Percentiles rank a stretch among this genome's conserved stretches.
Conservation (phyloP, 2,888 invertebrate species). For the Drosophila yooni region DNA sequence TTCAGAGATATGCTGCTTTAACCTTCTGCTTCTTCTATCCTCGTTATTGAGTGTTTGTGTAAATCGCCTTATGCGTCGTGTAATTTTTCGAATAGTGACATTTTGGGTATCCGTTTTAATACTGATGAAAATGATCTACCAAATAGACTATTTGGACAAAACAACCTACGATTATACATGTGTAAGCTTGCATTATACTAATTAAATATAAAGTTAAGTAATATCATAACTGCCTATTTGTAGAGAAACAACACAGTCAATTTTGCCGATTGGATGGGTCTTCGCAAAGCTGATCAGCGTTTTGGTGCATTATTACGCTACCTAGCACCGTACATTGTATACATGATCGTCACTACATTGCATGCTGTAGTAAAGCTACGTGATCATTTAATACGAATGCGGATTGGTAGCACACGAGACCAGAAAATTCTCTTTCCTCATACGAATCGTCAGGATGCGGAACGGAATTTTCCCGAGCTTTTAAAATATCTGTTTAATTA, state of each 20-base stretch:
- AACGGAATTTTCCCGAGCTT: slow-evolving; percentile 91
- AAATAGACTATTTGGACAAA: slow-evolving; percentile 94
- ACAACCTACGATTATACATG: slow-evolving; percentile 91
- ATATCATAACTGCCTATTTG: background rate
- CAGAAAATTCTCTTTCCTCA: slow-evolving; percentile 91
- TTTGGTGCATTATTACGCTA: slow-evolving; percentile 87
- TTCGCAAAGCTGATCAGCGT: slow-evolving; percentile 87
- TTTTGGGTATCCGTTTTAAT: slow-evolving; percentile 91
- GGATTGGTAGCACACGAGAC: slow-evolving; percentile 84
- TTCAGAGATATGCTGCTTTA: slow-evolving; percentile 92
- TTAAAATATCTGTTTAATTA: slow-evolving; percentile 96
- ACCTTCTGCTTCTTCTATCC: slow-evolving; percentile 91
- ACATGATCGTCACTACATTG: slow-evolving; percentile 93
- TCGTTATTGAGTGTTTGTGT: slow-evolving; percentile 90
- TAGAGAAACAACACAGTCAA: slow-evolving; percentile 81
- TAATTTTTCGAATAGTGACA: slow-evolving; percentile 91
- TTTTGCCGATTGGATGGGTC: slow-evolving; percentile 94
- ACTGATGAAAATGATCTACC: slow-evolving; percentile 97
- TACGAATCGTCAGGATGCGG: slow-evolving; percentile 92
- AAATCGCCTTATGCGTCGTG: slow-evolving; percentile 89
- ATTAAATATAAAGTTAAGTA: background rate
- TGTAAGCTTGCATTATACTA: slow-evolving; percentile 85
- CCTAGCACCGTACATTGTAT: slow-evolving; percentile 92
- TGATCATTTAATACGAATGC: slow-evolving; percentile 88
- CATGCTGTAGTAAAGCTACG: slow-evolving; percentile 94